A percentile compares a stretch with the other conserved stretches of the same genome.
These are phyloP conservation scores for Chelidonichthys spinosus DNA, from an alignment of 2,797 vertebrate genomes.

Conservation along the genomic window DNA sequence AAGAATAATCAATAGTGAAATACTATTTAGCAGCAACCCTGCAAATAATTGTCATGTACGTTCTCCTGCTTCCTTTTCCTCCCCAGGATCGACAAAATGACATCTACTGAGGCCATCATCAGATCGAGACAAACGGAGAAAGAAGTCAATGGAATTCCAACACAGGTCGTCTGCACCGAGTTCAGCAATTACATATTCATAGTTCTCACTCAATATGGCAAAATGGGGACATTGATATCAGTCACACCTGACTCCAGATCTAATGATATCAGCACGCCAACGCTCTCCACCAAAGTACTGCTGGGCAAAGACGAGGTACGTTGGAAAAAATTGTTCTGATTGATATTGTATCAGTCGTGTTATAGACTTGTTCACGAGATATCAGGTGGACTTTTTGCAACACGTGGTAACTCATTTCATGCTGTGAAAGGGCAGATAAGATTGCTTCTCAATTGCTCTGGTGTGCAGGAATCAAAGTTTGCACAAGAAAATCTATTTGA, in stretches of 20 bases:
- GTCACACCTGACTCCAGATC: constrained; percentile 88
- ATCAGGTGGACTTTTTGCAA: constrained; percentile 29
- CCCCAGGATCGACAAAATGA: constrained; percentile 78
- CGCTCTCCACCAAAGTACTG: constrained; percentile 91
- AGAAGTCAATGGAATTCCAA: constrained; percentile 88
- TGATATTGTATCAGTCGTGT: constrained; percentile 46
- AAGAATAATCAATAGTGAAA: background rate
- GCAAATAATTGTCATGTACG: background rate
- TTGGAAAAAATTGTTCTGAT: constrained; percentile 39
- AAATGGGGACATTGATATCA: constrained; percentile 93
- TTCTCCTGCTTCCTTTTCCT: constrained; percentile 11
- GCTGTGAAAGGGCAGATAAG: constrained; percentile 55
- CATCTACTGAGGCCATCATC: constrained; percentile 80
- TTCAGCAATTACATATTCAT: constrained; percentile 95
- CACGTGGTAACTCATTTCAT: constrained; percentile 49
- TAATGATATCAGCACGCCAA: constrained; percentile 85
- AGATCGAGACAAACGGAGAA: constrained; percentile 87
- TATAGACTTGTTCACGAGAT: constrained; percentile 40
- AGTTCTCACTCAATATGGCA: constrained; percentile 94
- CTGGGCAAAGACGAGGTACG: constrained; percentile 97
- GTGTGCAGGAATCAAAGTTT: constrained; percentile 35
- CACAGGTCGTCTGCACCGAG: constrained; percentile 93
- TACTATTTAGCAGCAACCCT: background rate
- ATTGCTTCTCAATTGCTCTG: constrained; percentile 42
- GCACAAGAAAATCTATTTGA: constrained; percentile 51